Evolutionary conservation across 2,888 invertebrate species (phyloP), one percentile per base, ranked within the genome.

Genomic region (Plutella xylostella): DNA sequence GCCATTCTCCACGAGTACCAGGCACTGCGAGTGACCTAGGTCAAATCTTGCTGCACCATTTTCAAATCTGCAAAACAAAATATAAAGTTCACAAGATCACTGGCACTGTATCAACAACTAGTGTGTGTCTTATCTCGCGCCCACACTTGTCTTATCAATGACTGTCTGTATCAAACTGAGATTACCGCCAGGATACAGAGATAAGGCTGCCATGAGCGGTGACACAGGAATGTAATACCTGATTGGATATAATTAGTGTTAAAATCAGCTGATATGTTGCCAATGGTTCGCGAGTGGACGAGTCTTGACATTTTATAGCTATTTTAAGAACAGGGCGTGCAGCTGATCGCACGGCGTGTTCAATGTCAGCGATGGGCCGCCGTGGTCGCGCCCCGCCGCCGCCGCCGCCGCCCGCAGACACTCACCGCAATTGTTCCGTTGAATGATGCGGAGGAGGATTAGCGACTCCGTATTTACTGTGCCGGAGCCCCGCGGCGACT

Each of bases 41-140:
- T 85, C 74, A 84, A 77, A 79, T 85, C 85, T 65, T 84, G 85
- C 69, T 85, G 85, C 74, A 85, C 85, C 85, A 85, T 85, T 68
- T 85, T 85, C 65, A 82, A 71, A 75, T 82, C 84, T 84, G 83
- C 31, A 47, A 47, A 4, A 15, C 51, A 78, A 75, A 57, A 54
- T 53, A 60, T 58, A 61, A 57, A 61, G 51, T 63, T 64, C 57
- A 66, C 28, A 17, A 19, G 35, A 28, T 34, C 20, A 43, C 30
- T 15, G 17, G 21, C 49, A 58, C 55, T 52, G 46, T 63, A 60
- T 63, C 58, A 63, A 65, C 57, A 63, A 50, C 63, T n/a, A n/a
- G n/a, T n/a, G n/a, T n/a, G n/a, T n/a, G n/a, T 54, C 55, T 55
- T 60, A 64, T 63, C 57, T 52, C 49, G 45, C 47, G 57, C 68